Percentiles rank a stretch among this genome's conserved stretches.
These are phyloP conservation scores for Lordiphosa mommai DNA, from an alignment of 1,140 invertebrate species.

Conservation along the genomic window DNA sequence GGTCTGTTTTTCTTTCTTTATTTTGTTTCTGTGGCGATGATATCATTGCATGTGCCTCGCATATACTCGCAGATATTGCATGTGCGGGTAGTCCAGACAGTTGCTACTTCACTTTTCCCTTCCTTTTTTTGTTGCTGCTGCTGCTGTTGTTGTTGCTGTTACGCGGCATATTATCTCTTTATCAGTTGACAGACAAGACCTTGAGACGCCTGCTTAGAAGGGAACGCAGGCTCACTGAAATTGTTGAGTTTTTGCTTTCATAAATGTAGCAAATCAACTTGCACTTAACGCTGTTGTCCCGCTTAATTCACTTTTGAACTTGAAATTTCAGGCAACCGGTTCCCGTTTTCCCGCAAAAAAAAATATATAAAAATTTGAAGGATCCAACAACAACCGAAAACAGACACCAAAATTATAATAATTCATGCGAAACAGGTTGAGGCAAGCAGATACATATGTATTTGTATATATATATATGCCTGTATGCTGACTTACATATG, in stretches of 20 bases:
- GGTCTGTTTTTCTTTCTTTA: constrained; percentile 7
- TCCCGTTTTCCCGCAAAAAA: constrained; percentile 8
- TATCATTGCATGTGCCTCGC: constrained; percentile 25
- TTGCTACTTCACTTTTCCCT: constrained; percentile 27
- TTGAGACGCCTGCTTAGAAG: constrained; percentile 53
- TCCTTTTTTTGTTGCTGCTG: constrained; percentile 12
- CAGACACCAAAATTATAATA: constrained; percentile 33
- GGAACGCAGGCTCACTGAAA: constrained; percentile 3
- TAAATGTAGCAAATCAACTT: constrained; percentile 28
- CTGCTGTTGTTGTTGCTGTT: constrained; percentile 10
- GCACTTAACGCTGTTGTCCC: constrained; percentile 31
- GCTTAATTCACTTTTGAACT: constrained; percentile 28
- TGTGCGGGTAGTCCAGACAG: constrained; percentile 21
- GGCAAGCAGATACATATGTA: constrained; percentile 22
- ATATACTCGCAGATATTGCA: not conserved
- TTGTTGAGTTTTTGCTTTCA: constrained; percentile 6
- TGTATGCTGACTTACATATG: not conserved
- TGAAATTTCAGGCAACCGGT: constrained; percentile 37
- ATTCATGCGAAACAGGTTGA: constrained; percentile 59
- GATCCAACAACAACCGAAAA: not conserved
- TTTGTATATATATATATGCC: constrained; percentile 1
- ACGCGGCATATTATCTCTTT: constrained; percentile 59
- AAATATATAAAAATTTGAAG: constrained; percentile 28
- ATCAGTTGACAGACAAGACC: constrained; percentile 69
- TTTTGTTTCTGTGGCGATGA: constrained; percentile 35